Base-by-base conservation (phyloP, 2,113 vertebrate species). In the Gallinago media region DNA sequence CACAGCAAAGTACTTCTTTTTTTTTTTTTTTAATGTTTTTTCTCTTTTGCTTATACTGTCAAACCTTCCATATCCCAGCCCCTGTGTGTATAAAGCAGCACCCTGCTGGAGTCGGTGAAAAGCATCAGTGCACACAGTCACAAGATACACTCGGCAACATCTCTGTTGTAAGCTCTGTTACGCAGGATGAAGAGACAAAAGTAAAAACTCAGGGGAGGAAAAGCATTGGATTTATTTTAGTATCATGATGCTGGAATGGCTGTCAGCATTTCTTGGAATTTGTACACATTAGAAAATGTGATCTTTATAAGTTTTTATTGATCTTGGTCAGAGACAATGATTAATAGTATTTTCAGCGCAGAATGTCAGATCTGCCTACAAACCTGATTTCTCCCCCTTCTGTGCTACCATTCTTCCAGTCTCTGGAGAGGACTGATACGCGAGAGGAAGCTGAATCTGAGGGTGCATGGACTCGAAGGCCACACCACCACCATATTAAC, bases 241-340 rank as follows among this genome's bases (percentile, higher is more conserved):
- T 20, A 14, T 56, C 11, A 1, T 12, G 32, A 49, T 84, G n/a
- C 70, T 76, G 29, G 26, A 61, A n/a, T 46, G 47, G 55, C 76
- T 77, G 32, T 74, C 40, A 47, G 52, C 74, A 31, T 73, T 85
- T 77, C 75, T 32, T 87, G 46, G 81, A 79, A 68, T 26, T 34
- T 68, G 56, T 47, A 17, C 62, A 6, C 4, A 1, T 71, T 71
- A 84, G 61, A 83, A 78, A 71, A 83, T 29, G 32, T 49, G 55
- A 84, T 93, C 79, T 79, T 55, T 67, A 15, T 68, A 59, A 83
- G 44, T 42, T 67, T 82, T 83, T 90, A 92, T 86, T 94, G 82
- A 68, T 86, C 44, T 86, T 92, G 54, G 66, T 85, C 44, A 17
- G 66, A 83, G 89, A 50, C 40, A 58, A 56, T 92, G 82, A 95